These are phyloP conservation scores for Eupleurogrammus muticus DNA, from an alignment of 2,797 vertebrate species.

Conservation along the genomic window DNA sequence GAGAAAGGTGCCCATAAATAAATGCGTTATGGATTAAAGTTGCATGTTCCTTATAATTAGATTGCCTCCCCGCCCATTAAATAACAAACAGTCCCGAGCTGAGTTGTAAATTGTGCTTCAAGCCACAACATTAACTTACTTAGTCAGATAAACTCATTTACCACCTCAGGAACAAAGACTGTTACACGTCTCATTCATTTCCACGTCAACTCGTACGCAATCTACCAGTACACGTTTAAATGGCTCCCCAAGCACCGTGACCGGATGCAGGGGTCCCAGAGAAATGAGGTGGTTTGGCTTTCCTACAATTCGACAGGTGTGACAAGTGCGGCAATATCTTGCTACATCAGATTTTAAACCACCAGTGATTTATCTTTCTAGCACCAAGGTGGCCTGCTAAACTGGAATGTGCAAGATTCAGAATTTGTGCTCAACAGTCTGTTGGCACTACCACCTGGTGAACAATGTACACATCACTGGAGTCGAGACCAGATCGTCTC, in stretches of 20 bases:
- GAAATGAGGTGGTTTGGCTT: background rate
- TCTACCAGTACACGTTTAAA: background rate
- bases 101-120: constrained; percentile 52
- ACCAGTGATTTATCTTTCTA: background rate
- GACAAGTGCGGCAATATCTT: background rate
- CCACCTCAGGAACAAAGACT: constrained; percentile 1
- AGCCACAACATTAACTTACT: background rate
- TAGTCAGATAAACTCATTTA: constrained; percentile 11
- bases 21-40: too few relatives aligned
- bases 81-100: constrained; percentile 31
- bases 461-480: background rate
- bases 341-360: background rate
- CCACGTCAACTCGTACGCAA: background rate
- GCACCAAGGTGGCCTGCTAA: background rate
- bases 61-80: too few relatives aligned
- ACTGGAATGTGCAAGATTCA: background rate
- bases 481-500: background rate
- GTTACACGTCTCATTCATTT: constrained; percentile 22
- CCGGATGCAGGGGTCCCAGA: too few relatives aligned
- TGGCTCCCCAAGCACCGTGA: background rate
- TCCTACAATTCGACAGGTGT: background rate
- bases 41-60: too few relatives aligned
- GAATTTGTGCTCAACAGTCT: background rate
- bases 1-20: too few relatives aligned
- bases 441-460: background rate